phyloP scores from a whole-genome alignment of 2,888 invertebrate species.

The Eilema griseolum region DNA sequence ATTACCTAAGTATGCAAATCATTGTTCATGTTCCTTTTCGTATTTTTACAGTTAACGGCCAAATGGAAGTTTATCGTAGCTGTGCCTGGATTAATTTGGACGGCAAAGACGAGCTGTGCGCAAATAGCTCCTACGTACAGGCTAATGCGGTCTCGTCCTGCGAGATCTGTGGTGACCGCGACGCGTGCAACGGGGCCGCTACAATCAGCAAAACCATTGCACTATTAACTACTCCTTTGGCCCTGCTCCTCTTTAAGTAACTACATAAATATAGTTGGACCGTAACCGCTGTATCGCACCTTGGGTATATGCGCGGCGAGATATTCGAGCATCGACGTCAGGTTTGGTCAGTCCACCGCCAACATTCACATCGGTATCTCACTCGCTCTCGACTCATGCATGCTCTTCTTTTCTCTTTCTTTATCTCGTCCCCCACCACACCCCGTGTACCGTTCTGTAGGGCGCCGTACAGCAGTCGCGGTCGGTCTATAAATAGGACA shows the following conservation, averaged over 20 bases:
- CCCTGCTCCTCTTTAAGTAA: background rate
- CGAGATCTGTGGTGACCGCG: background rate
- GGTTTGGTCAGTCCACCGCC: no score
- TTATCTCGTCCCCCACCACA: no score
- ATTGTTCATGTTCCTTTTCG: background rate
- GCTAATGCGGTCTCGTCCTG: background rate
- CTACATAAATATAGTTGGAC: background rate
- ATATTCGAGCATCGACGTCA: no score
- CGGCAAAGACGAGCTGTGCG: background rate
- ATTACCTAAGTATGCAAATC: no score
- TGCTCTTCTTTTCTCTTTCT: no score
- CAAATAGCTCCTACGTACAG: background rate
- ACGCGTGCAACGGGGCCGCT: slow-evolving; percentile 5
- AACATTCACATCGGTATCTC: no score
- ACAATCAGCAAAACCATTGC: background rate
- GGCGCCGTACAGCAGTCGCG: no score
- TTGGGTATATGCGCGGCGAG: no score
- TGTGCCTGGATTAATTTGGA: background rate
- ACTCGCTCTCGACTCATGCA: no score
- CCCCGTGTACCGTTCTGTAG: no score
- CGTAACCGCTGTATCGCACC: no score
- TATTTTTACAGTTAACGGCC: background rate
- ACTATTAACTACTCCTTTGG: background rate
- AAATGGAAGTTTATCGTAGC: background rate
- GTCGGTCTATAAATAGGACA: slow-evolving; percentile 1